Evolutionary conservation across 2,888 invertebrate genomes (phyloP).

Genomic region (Caenorhabditis doughertyi): DNA sequence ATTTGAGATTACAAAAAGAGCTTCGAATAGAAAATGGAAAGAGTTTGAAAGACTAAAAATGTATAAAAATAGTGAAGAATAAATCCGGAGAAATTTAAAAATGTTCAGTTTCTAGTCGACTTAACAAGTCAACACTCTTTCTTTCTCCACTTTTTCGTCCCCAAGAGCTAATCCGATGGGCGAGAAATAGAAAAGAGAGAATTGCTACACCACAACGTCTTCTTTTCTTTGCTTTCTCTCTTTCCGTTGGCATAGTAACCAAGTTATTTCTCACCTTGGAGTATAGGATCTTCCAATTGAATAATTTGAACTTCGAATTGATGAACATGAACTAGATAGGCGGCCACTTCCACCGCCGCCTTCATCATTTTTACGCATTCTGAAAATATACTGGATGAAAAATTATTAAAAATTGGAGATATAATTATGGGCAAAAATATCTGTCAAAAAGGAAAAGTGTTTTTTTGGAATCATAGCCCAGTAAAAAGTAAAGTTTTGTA

Average conservation of each 20-base stretch:
- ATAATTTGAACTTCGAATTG: slow-evolving; percentile 71
- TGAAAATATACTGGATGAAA: slow-evolving; percentile 19
- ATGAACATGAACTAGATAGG: slow-evolving; percentile 70
- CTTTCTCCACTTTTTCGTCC: slow-evolving; percentile 6
- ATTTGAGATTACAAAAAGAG: not conserved
- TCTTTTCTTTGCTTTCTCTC: not conserved
- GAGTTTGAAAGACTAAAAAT: not conserved
- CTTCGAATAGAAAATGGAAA: not conserved
- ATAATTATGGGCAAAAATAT: not conserved
- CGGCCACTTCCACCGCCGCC: slow-evolving; percentile 42
- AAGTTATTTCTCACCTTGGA: slow-evolving; percentile 47
- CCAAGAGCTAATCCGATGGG: slow-evolving; percentile 21
- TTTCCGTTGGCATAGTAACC: slow-evolving; percentile 39
- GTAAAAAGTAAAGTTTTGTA: no score
- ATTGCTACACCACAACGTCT: slow-evolving; percentile 4
- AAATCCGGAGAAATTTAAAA: slow-evolving; percentile 1
- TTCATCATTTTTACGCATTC: slow-evolving; percentile 64
- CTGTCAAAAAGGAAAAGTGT: no score
- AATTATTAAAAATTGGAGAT: not conserved
- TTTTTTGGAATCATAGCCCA: no score
- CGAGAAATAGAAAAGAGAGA: not conserved
- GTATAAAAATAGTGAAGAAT: not conserved
- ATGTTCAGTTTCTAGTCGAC: slow-evolving; percentile 26
- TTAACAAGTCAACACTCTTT: slow-evolving; percentile 27
- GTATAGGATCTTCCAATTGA: slow-evolving; percentile 55